Evolutionary conservation across 2,888 invertebrate genomes (phyloP).

Genomic region (Eupithecia inturbata): DNA sequence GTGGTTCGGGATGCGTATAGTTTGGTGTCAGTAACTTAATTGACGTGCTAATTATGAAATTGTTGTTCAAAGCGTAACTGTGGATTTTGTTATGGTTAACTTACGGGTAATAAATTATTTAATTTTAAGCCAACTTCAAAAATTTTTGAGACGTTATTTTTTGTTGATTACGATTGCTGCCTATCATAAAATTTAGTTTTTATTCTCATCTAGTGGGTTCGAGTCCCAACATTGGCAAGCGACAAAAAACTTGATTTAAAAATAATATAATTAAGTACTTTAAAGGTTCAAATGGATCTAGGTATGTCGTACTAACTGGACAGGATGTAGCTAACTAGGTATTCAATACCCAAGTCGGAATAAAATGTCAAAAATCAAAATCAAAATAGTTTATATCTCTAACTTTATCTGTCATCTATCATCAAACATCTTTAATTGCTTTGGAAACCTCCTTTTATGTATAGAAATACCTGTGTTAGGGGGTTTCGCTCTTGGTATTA

Average conservation of each 20-base stretch:
- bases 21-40: slow-evolving; percentile 12
- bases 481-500: too few species aligned
- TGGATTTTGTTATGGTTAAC: neutral
- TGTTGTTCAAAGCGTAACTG: neutral
- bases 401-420: too few species aligned
- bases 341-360: too few species aligned
- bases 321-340: too few species aligned
- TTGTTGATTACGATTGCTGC: neutral
- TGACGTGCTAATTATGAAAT: slow-evolving; percentile 11
- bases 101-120: neutral
- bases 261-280: neutral
- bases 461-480: too few species aligned
- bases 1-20: slow-evolving; percentile 1
- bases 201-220: neutral
- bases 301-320: too few species aligned
- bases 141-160: neutral
- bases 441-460: too few species aligned
- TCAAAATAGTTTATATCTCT: too few species aligned
- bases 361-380: too few species aligned
- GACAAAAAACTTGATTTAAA: neutral
- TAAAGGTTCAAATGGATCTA: too few species aligned
- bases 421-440: too few species aligned
- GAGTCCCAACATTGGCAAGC: neutral
- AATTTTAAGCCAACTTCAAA: neutral
- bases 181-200: neutral